Percentiles rank a stretch among this genome's conserved stretches.
Evolutionary conservation across 2,797 vertebrate genomes (phyloP).

Genomic region (Nyctibius grandis): DNA sequence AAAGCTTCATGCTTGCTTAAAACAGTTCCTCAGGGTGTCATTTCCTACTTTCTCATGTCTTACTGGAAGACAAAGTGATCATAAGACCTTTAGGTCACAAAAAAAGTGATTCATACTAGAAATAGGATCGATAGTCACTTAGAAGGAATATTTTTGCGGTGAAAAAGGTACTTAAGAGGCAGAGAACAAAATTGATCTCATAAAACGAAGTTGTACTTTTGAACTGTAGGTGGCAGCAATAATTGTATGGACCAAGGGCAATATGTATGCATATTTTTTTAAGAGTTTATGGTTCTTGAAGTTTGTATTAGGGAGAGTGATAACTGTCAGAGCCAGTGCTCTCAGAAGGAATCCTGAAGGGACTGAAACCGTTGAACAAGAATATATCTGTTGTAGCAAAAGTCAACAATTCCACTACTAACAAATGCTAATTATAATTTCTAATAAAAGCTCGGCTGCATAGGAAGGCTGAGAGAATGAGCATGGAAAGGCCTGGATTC

Average conservation of each 20-base stretch:
- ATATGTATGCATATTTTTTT: fast-evolving
- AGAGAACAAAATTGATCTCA: not conserved
- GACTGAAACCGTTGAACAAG: not conserved
- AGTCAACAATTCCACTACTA: not conserved
- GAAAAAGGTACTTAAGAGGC: not conserved
- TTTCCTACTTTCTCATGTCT: not conserved
- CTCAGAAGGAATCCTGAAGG: not conserved
- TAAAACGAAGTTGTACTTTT: not conserved
- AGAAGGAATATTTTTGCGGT: not conserved
- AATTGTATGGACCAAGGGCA: not conserved
- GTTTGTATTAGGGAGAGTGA: not conserved
- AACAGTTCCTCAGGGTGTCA: not conserved
- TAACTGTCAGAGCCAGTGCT: not conserved
- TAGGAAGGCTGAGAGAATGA: not conserved
- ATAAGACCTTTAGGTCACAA: not conserved
- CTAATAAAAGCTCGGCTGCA: not conserved
- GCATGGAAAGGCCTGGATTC: not conserved
- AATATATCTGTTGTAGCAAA: not conserved
- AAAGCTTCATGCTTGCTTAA: not conserved
- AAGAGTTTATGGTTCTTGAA: not conserved
- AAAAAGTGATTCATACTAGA: not conserved
- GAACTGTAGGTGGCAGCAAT: slow-evolving; percentile 45
- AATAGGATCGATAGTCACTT: not conserved
- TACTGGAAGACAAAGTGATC: not conserved
- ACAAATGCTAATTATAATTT: not conserved